Base-by-base conservation (phyloP, 1,140 invertebrate genomes). In the Protaetia brevitarsis region DNA sequence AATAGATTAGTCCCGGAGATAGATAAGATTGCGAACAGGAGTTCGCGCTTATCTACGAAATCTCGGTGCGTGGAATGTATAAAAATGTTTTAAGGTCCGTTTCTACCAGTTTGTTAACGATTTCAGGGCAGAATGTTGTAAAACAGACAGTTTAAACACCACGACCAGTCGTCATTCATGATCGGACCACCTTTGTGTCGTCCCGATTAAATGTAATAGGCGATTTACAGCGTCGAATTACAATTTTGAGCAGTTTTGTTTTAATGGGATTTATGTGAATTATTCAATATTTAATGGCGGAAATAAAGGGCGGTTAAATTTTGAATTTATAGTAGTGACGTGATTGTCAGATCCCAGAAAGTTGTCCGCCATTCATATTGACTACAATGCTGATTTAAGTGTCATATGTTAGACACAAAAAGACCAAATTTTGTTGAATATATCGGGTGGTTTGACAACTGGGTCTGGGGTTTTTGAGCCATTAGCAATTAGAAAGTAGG, bases 111-210 rank as follows among this genome's bases (percentile, higher is more conserved):
- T 51, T 51, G 41, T 51, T 51, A 51, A 51, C 41, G 41, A 51
- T 19, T 23, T 23, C 21, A 19, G 26, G 41, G 11, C 19, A 6
- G 41, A 51, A 51, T 51, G 19, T 51, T 51, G 41, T 51, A 51
- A 51, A 51, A 51, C 41, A 51, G 41, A 51, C 41, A 51, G 41
- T 8, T 51, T 51, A 51, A 51, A 51, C 41, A 51, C 41, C 26
- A 51, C 21, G 41, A 21, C 16, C 10, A 51, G 41, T 51, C 41
- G 41, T 51, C 26, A 51, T 51, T 51, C 41, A 51, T 51, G 41
- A 51, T 51, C 41, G 41, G 41, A 51, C 41, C 41, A 51, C 41
- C 41, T 51, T 51, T 51, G 41, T 51, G n/a, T n/a, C 41, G 41
- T 19, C 2, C 41, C 7, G 16, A 21, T 21, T 51, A 4, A 51